Evolutionary conservation across 1,140 invertebrate genomes (phyloP).

Genomic region (Trichonephila clavipes): DNA sequence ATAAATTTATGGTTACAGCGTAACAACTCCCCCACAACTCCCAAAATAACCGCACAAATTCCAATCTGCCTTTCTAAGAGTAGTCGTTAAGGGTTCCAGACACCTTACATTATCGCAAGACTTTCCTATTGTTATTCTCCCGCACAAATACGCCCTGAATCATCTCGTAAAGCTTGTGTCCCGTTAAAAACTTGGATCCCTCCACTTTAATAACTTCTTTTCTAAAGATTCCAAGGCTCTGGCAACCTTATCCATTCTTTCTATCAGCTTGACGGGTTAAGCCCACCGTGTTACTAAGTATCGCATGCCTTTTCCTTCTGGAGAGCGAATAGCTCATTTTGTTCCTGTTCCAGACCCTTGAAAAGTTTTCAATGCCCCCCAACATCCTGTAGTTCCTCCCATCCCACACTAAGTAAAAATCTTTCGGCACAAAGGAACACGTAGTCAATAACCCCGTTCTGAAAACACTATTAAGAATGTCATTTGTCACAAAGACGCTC

Average conservation of each 20-base stretch:
- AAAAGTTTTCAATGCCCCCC: not conserved
- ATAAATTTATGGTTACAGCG: conserved; percentile 29
- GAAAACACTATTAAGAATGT: conserved; percentile 55
- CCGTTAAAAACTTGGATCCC: conserved; percentile 46
- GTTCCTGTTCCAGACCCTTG: conserved; percentile 17
- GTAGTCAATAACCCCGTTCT: conserved; percentile 44
- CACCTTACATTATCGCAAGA: conserved; percentile 11
- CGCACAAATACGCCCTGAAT: conserved; percentile 18
- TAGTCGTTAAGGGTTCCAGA: not conserved
- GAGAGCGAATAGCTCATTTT: conserved; percentile 47
- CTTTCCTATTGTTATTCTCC: not conserved
- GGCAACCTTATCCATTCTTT: not conserved
- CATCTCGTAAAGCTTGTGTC: conserved; percentile 26
- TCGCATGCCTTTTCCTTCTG: not conserved
- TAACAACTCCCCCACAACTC: not conserved
- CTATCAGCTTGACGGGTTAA: not conserved
- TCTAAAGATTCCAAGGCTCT: not conserved
- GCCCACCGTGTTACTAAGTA: conserved; percentile 28
- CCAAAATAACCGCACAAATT: conserved; percentile 15
- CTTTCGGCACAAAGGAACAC: conserved; percentile 28
- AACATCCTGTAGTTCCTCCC: not conserved
- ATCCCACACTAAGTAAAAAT: not conserved
- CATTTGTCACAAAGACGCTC: conserved; percentile 55
- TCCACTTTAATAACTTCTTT: conserved; percentile 46
- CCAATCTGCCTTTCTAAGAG: conserved; percentile 28